A percentile compares a stretch with the other conserved stretches of the same genome.
Evolutionary conservation across 2,888 invertebrate genomes (phyloP).

Genomic region (Orthosia cruda): DNA sequence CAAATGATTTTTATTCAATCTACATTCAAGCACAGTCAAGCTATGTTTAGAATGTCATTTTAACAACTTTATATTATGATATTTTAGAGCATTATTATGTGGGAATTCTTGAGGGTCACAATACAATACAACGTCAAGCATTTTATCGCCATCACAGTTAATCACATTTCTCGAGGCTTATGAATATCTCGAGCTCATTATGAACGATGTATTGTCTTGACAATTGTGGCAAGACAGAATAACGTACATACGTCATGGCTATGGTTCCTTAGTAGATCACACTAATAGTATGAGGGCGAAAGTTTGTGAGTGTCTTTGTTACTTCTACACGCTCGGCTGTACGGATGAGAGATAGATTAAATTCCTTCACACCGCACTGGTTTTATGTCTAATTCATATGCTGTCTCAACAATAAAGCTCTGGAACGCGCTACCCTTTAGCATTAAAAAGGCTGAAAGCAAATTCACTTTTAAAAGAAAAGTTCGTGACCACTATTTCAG

Average conservation of each 20-base stretch:
- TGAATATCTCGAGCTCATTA: slow-evolving; percentile 23
- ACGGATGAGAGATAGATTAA: no score
- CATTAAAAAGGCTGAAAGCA: no score
- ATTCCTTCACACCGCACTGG: no score
- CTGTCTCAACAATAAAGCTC: no score
- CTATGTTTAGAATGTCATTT: background rate
- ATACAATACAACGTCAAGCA: slow-evolving; percentile 25
- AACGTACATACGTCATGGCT: background rate
- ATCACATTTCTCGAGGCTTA: slow-evolving; percentile 28
- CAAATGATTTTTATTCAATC: background rate
- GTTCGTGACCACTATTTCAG: no score
- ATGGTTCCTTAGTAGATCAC: background rate
- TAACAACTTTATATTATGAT: background rate
- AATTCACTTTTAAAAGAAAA: no score
- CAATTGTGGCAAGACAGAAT: background rate
- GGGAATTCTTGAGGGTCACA: slow-evolving; percentile 27
- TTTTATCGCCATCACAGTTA: slow-evolving; percentile 25
- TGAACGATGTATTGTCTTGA: slow-evolving; percentile 43
- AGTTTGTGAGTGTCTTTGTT: no score
- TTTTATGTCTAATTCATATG: no score
- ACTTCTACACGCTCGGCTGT: no score
- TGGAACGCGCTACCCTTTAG: no score
- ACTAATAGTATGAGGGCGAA: no score
- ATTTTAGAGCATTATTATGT: slow-evolving; percentile 11
- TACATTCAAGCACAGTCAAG: background rate